Evolutionary conservation across 2,797 vertebrate species (phyloP).

Genomic region (Octomys mimax): DNA sequence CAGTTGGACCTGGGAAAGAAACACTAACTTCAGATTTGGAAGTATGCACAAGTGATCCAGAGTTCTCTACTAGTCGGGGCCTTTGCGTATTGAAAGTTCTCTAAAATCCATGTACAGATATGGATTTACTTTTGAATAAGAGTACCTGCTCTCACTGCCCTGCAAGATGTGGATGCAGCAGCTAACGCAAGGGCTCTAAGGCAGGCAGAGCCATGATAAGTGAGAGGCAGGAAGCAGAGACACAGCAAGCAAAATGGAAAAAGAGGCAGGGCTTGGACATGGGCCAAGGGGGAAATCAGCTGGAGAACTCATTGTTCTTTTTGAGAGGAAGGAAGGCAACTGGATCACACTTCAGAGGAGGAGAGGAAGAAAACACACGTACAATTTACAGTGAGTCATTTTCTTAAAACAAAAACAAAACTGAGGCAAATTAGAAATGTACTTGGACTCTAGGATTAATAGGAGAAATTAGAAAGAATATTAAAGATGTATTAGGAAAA

Average conservation of each 20-base stretch:
- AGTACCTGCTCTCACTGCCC: background rate
- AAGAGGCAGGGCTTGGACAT: slow-evolving; percentile 55
- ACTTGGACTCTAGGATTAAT: slow-evolving; percentile 42
- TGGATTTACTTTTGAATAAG: background rate
- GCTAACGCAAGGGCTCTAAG: background rate
- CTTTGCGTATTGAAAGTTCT: background rate
- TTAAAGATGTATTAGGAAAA: slow-evolving; percentile 45
- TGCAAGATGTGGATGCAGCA: background rate
- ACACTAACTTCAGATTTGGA: background rate
- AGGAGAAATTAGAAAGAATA: background rate
- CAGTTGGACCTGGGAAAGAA: background rate
- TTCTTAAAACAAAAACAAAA: slow-evolving; percentile 74
- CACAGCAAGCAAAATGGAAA: slow-evolving; percentile 63
- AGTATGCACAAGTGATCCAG: background rate
- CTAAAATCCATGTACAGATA: background rate
- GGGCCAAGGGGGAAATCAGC: slow-evolving; percentile 53
- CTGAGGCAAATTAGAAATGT: background rate
- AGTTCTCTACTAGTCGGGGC: background rate
- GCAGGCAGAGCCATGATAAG: background rate
- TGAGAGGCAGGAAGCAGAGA: slow-evolving; percentile 56
- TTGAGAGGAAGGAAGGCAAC: slow-evolving; percentile 75
- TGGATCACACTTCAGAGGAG: slow-evolving; percentile 47
- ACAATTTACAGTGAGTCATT: slow-evolving; percentile 71
- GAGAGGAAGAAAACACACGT: slow-evolving; percentile 34
- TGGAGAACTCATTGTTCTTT: slow-evolving; percentile 44